Evolutionary conservation across 2,888 invertebrate genomes (phyloP).

Genomic region (Gastrophysa polygoni): DNA sequence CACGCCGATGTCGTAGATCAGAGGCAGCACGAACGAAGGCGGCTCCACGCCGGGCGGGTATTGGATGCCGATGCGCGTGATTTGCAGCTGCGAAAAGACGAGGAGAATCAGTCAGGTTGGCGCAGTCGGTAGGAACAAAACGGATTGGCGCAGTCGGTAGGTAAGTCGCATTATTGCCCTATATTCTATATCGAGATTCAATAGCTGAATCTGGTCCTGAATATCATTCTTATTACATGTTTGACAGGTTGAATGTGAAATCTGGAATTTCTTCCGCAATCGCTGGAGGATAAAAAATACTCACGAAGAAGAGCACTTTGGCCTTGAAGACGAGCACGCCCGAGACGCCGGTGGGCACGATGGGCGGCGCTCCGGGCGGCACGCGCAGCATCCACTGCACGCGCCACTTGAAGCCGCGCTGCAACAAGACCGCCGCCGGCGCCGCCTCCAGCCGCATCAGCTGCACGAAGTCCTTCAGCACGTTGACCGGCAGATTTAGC

Average conservation of each 20-base stretch:
- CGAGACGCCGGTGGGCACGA: slow-evolving; percentile 89
- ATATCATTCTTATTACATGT: too few species aligned
- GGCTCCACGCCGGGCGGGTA: slow-evolving; percentile 69
- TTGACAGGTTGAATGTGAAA: too few species aligned
- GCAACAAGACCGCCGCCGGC: too few species aligned
- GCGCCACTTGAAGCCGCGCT: slow-evolving; percentile 79
- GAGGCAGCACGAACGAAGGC: slow-evolving; percentile 80
- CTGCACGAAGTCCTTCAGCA: slow-evolving; percentile 91
- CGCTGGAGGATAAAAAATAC: too few species aligned
- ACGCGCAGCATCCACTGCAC: slow-evolving; percentile 92
- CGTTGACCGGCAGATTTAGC: slow-evolving; percentile 82
- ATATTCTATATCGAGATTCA: too few species aligned
- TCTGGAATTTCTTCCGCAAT: too few species aligned
- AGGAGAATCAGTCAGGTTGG: too few species aligned
- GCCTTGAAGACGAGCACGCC: slow-evolving; percentile 84
- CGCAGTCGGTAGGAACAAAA: too few species aligned
- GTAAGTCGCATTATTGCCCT: too few species aligned
- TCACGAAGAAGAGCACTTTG: slow-evolving; percentile 92
- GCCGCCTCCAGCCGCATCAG: slow-evolving; percentile 75
- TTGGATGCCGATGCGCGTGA: slow-evolving; percentile 70
- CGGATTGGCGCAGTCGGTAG: too few species aligned
- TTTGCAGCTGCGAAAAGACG: slow-evolving; percentile 66
- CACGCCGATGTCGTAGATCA: slow-evolving; percentile 86
- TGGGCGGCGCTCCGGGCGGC: slow-evolving; percentile 84
- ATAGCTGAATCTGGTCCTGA: too few species aligned